Evolutionary conservation across 1,140 invertebrate species (phyloP).

Genomic region (Spodoptera litura): DNA sequence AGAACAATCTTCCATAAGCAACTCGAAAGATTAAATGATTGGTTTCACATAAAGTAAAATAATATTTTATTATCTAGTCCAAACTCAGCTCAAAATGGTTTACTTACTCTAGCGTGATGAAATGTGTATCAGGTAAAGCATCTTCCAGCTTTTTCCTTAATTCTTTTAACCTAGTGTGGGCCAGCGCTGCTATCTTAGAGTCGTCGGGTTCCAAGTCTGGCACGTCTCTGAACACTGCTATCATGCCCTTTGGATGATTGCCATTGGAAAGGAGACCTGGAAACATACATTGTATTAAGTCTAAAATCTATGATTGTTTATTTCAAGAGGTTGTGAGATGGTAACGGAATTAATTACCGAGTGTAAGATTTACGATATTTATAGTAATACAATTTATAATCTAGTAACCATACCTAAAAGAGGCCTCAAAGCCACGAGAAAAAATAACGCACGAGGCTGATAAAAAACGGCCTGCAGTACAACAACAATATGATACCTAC

Average conservation of each 20-base stretch:
- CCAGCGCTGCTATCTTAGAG: slow-evolving; percentile 68
- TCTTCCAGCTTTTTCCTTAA: slow-evolving; percentile 74
- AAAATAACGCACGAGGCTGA: too few species aligned
- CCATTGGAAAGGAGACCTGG: slow-evolving; percentile 72
- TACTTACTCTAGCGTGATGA: slow-evolving; percentile 79
- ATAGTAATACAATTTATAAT: too few species aligned
- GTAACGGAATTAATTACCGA: background rate
- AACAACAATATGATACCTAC: background rate
- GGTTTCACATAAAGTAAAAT: too few species aligned
- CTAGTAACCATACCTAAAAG: too few species aligned
- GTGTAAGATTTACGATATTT: too few species aligned
- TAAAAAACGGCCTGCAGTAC: background rate
- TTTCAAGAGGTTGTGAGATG: background rate
- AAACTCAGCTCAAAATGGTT: too few species aligned
- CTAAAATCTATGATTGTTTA: background rate
- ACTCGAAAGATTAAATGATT: too few species aligned
- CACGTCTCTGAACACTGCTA: slow-evolving; percentile 70
- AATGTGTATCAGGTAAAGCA: slow-evolving; percentile 71
- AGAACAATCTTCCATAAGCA: too few species aligned
- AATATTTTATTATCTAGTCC: too few species aligned
- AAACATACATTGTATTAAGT: slow-evolving; percentile 39
- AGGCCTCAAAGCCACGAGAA: too few species aligned
- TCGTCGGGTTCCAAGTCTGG: slow-evolving; percentile 71
- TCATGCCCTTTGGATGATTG: slow-evolving; percentile 77
- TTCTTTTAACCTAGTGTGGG: slow-evolving; percentile 71